Evolutionary conservation across 2,888 invertebrate species (phyloP), one percentile per base, ranked within the genome.

Genomic region (Heliconius aoede): DNA sequence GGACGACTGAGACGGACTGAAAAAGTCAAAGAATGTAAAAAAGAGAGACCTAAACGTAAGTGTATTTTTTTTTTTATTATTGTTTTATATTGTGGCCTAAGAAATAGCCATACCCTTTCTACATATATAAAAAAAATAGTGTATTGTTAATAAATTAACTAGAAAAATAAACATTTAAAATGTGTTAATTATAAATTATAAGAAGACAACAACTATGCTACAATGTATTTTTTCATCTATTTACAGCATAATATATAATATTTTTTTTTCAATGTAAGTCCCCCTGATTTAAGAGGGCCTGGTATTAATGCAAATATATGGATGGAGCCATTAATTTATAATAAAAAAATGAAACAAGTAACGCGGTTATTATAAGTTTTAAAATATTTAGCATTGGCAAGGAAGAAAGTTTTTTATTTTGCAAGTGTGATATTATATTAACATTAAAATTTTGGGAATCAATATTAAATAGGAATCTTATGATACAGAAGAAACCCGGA

Each of bases 21-120:
- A 4, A 30, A 55, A n/a, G 69, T 32, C n/a, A 55, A 69, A 18
- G n/a, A 55, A 32, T 69, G 55, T 55, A 69, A 69, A 30, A 69
- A 55, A 4, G 55, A 30, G 30, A 55, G 69, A 55, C 69, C 55
- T 15, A 69, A 32, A 69, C 51, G 69, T 69, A 32, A 69, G 69
- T 69, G 7, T n/a, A n/a, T n/a, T 7, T 8, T 55, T 30, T 28
- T 1, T 67, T 32, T 7, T 62, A 18, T 9, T 11, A n/a, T 21
- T 32, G 4, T 1, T 32, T 9, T 30, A 18, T 64, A 32, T 32
- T 64, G 32, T 64, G 1, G 58, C 11, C 5, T 24, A 58, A 4
- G 1, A 24, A 26, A 21, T 5, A 24, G 24, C 13, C 4, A 58
- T 24, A n/a, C 24, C n/a, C 24, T 1, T 26, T 58, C 24, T 11